Evolutionary conservation across 1,140 invertebrate genomes (phyloP).

Genomic region (Proctacanthus coquilletti): DNA sequence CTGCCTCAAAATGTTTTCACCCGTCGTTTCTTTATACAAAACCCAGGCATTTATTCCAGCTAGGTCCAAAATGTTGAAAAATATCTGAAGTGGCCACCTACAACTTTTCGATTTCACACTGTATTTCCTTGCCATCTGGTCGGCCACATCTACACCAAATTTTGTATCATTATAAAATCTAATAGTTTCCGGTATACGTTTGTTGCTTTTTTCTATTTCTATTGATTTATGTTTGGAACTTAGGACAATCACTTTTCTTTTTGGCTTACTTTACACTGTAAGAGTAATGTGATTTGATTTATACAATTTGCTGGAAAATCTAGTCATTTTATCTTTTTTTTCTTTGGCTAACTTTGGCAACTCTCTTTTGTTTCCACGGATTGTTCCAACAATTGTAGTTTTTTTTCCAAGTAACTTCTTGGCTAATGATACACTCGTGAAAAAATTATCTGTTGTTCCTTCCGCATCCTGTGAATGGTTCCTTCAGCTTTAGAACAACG

Average conservation of each 20-base stretch:
- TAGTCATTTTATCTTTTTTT: conserved; percentile 9
- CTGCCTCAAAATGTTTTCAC: conserved; percentile 11
- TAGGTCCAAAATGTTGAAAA: conserved; percentile 18
- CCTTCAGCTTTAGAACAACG: conserved; percentile 12
- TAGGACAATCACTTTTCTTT: conserved; percentile 11
- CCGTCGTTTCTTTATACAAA: conserved; percentile 15
- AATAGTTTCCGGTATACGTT: conserved; percentile 11
- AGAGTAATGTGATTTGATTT: conserved; percentile 9
- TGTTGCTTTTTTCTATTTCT: conserved; percentile 5
- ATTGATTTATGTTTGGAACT: conserved; percentile 10
- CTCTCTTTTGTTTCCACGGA: conserved; percentile 6
- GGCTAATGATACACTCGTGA: conserved; percentile 12
- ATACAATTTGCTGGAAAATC: conserved; percentile 7
- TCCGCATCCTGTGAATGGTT: conserved; percentile 14
- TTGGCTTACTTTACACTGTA: conserved; percentile 11
- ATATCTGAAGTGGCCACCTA: conserved; percentile 19
- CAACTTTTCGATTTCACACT: conserved; percentile 7
- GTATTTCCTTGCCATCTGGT: conserved; percentile 11
- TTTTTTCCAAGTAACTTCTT: conserved; percentile 9
- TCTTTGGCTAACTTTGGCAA: conserved; percentile 8
- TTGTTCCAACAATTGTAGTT: conserved; percentile 10
- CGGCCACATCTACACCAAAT: conserved; percentile 8
- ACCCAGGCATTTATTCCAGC: conserved; percentile 16
- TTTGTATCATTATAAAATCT: conserved; percentile 12
- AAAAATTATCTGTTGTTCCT: conserved; percentile 17